These are phyloP conservation scores for Cercopithecus diana DNA, from an alignment of 2,797 vertebrate species.

Conservation along the genomic window DNA sequence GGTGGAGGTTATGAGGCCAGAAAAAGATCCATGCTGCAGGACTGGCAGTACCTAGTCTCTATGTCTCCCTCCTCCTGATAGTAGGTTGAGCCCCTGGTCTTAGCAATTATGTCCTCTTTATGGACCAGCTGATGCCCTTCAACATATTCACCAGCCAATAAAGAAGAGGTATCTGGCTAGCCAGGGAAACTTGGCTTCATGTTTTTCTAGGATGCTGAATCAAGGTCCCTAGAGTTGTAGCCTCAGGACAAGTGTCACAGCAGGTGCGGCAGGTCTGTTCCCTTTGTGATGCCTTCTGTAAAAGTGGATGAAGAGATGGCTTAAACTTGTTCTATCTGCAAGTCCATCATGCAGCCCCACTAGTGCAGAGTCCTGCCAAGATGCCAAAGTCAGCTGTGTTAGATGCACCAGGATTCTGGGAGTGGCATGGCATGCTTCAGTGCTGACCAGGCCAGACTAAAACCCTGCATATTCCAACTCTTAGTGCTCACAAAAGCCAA, in stretches of 20 bases:
- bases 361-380: background rate
- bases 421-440: background rate
- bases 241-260: too few species aligned
- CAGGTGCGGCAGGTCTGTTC: too few species aligned
- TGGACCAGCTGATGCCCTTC: too few species aligned
- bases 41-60: too few species aligned
- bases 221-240: too few species aligned
- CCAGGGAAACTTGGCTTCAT: too few species aligned
- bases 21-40: background rate
- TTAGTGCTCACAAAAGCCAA: background rate
- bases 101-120: too few species aligned
- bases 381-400: background rate
- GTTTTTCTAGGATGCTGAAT: too few species aligned
- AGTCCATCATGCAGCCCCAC: background rate
- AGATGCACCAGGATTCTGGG: background rate
- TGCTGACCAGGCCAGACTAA: background rate
- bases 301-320: background rate
- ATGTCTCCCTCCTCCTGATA: too few species aligned
- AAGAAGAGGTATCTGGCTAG: too few species aligned
- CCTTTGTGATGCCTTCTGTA: background rate
- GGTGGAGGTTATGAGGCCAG: background rate
- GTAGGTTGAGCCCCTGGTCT: too few species aligned
- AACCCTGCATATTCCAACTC: background rate
- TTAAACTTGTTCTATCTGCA: background rate
- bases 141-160: too few species aligned